These are phyloP conservation scores for Chionis minor DNA, from an alignment of 2,113 vertebrate species.

Conservation along the genomic window DNA sequence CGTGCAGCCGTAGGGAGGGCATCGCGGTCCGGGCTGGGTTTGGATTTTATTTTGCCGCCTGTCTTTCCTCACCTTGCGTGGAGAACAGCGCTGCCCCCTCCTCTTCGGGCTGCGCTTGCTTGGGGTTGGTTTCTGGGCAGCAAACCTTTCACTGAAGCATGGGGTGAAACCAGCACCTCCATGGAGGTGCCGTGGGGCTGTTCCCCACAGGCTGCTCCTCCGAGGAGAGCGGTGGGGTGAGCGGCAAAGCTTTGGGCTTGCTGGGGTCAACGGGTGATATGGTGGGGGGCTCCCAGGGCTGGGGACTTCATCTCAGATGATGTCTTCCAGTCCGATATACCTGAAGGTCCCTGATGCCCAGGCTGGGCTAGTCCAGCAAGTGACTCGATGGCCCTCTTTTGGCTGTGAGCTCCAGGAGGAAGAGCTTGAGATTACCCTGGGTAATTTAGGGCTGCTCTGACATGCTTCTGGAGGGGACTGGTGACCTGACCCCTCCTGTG, in stretches of 20 bases:
- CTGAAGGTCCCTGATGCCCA: neutral
- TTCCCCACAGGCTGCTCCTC: neutral
- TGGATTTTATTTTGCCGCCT: neutral
- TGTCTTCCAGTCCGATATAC: neutral
- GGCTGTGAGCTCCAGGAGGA: neutral
- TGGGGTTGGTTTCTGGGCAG: neutral
- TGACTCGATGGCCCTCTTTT: neutral
- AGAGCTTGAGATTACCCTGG: neutral
- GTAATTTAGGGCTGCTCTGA: neutral
- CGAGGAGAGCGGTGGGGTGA: neutral
- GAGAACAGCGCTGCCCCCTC: fast-evolving
- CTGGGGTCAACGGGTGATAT: neutral
- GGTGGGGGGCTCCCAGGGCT: neutral
- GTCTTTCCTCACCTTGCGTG: fast-evolving
- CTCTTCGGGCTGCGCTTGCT: neutral
- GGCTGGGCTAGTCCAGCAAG: neutral
- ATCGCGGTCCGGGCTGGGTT: fast-evolving
- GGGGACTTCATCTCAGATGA: neutral
- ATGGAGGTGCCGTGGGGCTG: neutral
- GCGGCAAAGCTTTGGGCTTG: neutral
- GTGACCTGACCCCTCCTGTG: neutral
- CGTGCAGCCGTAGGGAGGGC: neutral
- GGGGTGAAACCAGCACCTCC: neutral
- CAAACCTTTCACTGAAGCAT: neutral
- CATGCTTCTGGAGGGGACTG: neutral